A percentile compares a stretch with the other conserved stretches of the same genome.
phyloP scores from a whole-genome alignment of 2,888 invertebrate species.

The Drosophila conformis region DNA sequence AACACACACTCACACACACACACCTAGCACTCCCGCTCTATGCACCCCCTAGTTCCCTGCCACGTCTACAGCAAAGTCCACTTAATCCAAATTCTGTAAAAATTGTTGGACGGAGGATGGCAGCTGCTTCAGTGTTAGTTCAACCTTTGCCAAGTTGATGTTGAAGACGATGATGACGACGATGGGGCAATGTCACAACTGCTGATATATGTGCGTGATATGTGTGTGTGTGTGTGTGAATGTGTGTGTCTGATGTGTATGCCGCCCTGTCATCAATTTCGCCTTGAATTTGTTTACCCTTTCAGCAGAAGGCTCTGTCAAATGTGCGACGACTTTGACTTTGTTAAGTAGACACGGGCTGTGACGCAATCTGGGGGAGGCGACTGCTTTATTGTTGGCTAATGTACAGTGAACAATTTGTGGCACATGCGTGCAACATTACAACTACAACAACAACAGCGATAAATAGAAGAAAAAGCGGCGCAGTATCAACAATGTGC shows the following conservation, averaged over 20 bases:
- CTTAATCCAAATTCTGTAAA: slow-evolving; percentile 80
- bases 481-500: slow-evolving; percentile 8
- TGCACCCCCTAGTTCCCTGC: neutral
- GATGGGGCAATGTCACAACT: slow-evolving; percentile 71
- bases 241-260: slow-evolving; percentile 26
- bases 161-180: slow-evolving; percentile 10
- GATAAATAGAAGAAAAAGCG: neutral
- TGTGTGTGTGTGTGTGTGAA: slow-evolving; percentile 18
- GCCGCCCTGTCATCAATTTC: slow-evolving; percentile 70
- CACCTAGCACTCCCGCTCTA: neutral
- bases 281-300: slow-evolving; percentile 78
- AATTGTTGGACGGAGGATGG: slow-evolving; percentile 45
- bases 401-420: slow-evolving; percentile 64
- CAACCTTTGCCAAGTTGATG: slow-evolving; percentile 67
- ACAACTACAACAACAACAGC: slow-evolving; percentile 33
- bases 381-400: slow-evolving; percentile 50
- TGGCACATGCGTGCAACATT: slow-evolving; percentile 54
- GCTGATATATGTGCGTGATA: slow-evolving; percentile 33
- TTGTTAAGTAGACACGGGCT: slow-evolving; percentile 18
- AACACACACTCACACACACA: neutral
- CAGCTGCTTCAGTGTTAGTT: slow-evolving; percentile 63
- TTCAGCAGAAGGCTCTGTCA: slow-evolving; percentile 61
- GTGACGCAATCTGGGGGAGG: neutral
- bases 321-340: slow-evolving; percentile 55
- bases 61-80: slow-evolving; percentile 76